These are phyloP conservation scores for Asarcornis scutulata DNA, from an alignment of 2,113 vertebrate genomes.

Conservation along the genomic window DNA sequence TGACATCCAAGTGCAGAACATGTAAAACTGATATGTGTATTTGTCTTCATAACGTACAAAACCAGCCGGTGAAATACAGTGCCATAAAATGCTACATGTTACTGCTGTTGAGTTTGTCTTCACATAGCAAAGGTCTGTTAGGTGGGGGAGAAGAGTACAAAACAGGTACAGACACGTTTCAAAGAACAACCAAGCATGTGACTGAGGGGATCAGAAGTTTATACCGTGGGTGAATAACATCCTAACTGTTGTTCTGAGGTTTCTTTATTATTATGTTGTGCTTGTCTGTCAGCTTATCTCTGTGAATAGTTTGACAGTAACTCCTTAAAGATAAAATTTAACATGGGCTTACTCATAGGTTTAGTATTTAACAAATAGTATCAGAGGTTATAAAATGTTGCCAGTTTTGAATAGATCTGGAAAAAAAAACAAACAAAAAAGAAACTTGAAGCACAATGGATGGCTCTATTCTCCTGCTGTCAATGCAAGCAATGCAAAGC, in stretches of 20 bases:
- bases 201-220: neutral
- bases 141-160: accelerated
- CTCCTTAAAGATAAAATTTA: neutral
- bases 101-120: neutral
- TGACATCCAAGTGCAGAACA: neutral
- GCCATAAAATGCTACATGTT: neutral
- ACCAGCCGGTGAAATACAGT: neutral
- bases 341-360: neutral
- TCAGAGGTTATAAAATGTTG: neutral
- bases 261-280: neutral
- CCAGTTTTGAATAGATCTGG: neutral
- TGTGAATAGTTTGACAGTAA: neutral
- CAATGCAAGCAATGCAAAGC: neutral
- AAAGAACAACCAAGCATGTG: neutral
- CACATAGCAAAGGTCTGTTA: accelerated
- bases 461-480: neutral
- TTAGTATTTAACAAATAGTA: neutral
- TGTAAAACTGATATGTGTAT: neutral
- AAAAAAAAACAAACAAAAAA: neutral
- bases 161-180: neutral
- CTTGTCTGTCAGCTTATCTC: neutral
- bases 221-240: neutral
- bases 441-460: neutral
- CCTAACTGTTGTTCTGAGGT: neutral
- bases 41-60: neutral